Evolutionary conservation across 2,113 vertebrate genomes (phyloP).

Genomic region (Trogon surrucura): DNA sequence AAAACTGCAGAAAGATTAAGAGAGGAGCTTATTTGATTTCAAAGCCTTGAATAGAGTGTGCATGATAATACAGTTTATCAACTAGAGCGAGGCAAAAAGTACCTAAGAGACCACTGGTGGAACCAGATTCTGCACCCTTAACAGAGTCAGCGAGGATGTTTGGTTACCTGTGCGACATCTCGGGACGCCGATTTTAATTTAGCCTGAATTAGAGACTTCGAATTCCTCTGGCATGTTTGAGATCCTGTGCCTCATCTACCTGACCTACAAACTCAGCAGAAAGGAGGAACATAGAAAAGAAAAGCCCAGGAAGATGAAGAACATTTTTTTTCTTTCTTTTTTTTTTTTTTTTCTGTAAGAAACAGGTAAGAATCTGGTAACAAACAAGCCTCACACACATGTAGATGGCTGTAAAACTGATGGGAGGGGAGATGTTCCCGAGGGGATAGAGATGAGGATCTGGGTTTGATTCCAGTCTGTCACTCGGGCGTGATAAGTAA

Average conservation of each 20-base stretch:
- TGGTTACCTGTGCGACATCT: background rate
- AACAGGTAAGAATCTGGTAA: background rate
- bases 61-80: constrained; percentile 30
- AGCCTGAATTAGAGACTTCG: background rate
- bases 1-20: constrained; percentile 26
- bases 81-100: background rate
- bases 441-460: background rate
- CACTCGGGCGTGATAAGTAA: background rate
- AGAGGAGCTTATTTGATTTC: constrained; percentile 52
- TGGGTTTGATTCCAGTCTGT: background rate
- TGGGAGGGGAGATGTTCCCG: background rate
- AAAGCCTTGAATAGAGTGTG: constrained; percentile 34
- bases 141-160: background rate
- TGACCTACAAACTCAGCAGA: background rate
- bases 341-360: background rate
- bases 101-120: background rate
- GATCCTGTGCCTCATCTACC: background rate
- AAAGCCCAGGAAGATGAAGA: background rate
- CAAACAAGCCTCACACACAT: fast-evolving
- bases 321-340: too few relatives aligned
- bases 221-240: background rate
- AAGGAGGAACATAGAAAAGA: background rate
- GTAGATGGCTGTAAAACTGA: background rate
- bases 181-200: background rate
- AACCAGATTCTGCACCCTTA: background rate